phyloP scores from a whole-genome alignment of 2,888 invertebrate genomes.

The Nomada hirtipes region DNA sequence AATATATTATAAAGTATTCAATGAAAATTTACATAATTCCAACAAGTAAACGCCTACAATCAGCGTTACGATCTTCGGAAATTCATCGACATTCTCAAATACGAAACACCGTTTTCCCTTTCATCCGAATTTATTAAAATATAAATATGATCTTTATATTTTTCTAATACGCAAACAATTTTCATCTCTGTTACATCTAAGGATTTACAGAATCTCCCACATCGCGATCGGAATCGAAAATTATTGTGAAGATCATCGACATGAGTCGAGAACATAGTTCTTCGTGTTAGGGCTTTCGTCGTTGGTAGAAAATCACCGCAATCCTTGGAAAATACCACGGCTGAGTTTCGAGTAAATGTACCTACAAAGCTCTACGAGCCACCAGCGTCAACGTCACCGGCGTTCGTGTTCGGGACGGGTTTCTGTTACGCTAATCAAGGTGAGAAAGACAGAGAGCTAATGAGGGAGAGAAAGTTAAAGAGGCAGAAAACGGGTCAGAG shows the following conservation, averaged over 20 bases:
- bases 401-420: slow-evolving; percentile 27
- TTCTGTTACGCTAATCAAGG: slow-evolving; percentile 47
- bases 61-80: neutral
- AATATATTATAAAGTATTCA: neutral
- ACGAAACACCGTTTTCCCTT: neutral
- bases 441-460: slow-evolving; percentile 59
- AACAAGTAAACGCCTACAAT: neutral
- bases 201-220: neutral
- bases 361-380: slow-evolving; percentile 59
- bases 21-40: neutral
- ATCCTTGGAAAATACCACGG: slow-evolving; percentile 35
- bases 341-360: slow-evolving; percentile 44
- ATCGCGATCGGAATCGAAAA: neutral
- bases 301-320: slow-evolving; percentile 57
- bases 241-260: neutral
- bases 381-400: slow-evolving; percentile 28
- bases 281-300: slow-evolving; percentile 4
- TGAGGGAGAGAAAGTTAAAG: slow-evolving; percentile 33
- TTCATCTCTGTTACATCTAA: neutral
- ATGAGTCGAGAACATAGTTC: neutral
- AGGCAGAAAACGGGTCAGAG: slow-evolving; percentile 32
- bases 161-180: neutral
- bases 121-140: slow-evolving; percentile 1
- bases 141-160: neutral
- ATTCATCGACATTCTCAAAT: slow-evolving; percentile 4